These are phyloP conservation scores for Lepus oiostolus DNA, from an alignment of 2,797 vertebrate species.

Conservation along the genomic window DNA sequence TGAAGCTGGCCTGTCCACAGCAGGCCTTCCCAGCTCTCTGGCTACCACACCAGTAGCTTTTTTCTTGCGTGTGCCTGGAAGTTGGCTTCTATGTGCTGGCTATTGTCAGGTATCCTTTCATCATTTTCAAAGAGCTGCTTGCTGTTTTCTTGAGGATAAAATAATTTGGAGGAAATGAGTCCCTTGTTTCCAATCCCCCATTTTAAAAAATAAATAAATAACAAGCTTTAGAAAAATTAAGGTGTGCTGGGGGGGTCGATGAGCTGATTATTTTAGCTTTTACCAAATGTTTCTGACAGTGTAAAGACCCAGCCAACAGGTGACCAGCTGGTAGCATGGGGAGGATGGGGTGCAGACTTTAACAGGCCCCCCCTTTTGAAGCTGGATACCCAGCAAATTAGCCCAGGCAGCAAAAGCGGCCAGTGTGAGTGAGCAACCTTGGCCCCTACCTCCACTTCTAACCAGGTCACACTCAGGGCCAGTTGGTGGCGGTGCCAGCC, in stretches of 20 bases:
- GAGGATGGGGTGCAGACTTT: neutral
- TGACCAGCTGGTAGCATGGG: neutral
- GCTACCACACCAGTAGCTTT: neutral
- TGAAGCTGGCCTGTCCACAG: neutral
- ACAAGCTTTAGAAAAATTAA: neutral
- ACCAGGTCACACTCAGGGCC: slow-evolving; percentile 68
- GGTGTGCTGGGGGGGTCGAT: neutral
- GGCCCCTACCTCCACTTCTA: slow-evolving; percentile 21
- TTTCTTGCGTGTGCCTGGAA: neutral
- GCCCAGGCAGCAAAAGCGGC: neutral
- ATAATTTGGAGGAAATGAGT: slow-evolving; percentile 32
- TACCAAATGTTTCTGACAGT: neutral
- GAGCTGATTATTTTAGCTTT: neutral
- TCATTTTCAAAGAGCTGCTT: neutral
- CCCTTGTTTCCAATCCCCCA: neutral
- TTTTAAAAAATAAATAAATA: slow-evolving; percentile 26
- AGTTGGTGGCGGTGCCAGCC: slow-evolving; percentile 60
- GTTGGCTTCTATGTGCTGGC: too few species aligned
- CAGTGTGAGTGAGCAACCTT: neutral
- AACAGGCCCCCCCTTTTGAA: neutral
- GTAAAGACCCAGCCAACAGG: neutral
- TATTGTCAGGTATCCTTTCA: neutral
- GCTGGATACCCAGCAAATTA: neutral
- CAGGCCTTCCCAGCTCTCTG: rapidly evolving
- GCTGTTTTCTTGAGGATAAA: slow-evolving; percentile 39